Percentiles rank a stretch among this genome's conserved stretches.
Conservation (phyloP, 2,113 vertebrate species). For the Cnemophilus loriae region DNA sequence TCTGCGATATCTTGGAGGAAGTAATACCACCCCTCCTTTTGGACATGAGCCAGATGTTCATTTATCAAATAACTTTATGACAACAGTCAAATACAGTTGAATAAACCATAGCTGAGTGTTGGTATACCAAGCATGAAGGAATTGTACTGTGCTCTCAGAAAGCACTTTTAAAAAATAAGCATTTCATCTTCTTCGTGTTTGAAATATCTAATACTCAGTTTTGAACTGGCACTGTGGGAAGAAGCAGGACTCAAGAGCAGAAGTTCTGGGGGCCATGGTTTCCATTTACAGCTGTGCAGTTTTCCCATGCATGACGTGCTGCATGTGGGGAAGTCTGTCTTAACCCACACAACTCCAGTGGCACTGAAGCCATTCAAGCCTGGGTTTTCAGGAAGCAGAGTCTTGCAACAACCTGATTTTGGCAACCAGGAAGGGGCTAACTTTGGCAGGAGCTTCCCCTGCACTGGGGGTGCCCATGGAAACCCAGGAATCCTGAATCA, state of each 20-base stretch:
- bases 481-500: not conserved
- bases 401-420: not conserved
- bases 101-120: not conserved
- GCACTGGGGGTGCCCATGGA: accelerated
- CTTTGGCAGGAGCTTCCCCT: not conserved
- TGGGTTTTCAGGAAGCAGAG: not conserved
- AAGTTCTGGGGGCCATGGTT: not conserved
- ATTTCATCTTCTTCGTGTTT: not conserved
- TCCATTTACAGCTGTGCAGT: not conserved
- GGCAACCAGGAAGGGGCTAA: not conserved
- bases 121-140: not conserved
- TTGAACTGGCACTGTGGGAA: not conserved
- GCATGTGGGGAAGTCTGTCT: not conserved
- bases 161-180: not conserved
- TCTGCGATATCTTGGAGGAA: not conserved
- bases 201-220: not conserved
- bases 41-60: not conserved
- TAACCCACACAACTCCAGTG: not conserved
- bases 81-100: not conserved
- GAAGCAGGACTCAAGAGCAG: not conserved
- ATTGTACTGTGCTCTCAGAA: not conserved
- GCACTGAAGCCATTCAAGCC: not conserved
- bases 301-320: not conserved
- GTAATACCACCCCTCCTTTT: not conserved
- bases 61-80: not conserved